phyloP scores from a whole-genome alignment of 2,888 invertebrate species.

The Tetrapedia diversipes region DNA sequence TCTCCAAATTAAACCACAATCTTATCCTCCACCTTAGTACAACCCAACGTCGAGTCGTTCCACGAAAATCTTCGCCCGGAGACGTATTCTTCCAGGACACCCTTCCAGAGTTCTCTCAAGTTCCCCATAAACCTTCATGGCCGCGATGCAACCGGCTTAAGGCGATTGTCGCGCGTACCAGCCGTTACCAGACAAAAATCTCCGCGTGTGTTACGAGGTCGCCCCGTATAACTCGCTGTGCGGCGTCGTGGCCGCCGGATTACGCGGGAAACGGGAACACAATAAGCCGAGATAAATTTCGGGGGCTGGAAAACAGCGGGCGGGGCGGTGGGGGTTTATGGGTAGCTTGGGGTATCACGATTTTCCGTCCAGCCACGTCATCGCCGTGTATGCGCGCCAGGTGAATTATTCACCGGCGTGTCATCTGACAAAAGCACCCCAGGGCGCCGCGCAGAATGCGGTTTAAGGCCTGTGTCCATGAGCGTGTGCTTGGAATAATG shows the following conservation, averaged over 20 bases:
- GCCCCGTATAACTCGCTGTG: slow-evolving; percentile 18
- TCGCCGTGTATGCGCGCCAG: slow-evolving; percentile 53
- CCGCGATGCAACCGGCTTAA: background rate
- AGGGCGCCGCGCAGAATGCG: slow-evolving; percentile 62
- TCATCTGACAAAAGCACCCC: slow-evolving; percentile 69
- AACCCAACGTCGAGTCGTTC: background rate
- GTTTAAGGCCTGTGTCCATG: slow-evolving; percentile 66
- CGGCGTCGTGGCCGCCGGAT: background rate
- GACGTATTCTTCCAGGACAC: background rate
- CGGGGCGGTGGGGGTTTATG: slow-evolving; percentile 42
- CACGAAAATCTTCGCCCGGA: background rate
- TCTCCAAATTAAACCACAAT: too few relatives aligned
- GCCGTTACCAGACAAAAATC: slow-evolving; percentile 9
- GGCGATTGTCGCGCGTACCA: background rate
- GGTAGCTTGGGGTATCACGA: slow-evolving; percentile 55
- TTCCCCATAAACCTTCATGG: background rate
- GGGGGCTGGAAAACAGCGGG: slow-evolving; percentile 40
- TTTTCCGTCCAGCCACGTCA: slow-evolving; percentile 63
- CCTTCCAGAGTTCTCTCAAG: too few relatives aligned
- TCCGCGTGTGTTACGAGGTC: background rate
- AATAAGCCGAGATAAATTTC: slow-evolving; percentile 57
- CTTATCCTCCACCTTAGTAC: too few relatives aligned
- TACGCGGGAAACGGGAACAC: slow-evolving; percentile 28
- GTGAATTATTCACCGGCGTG: slow-evolving; percentile 72
- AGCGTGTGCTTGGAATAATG: slow-evolving; percentile 66